These are phyloP conservation scores for Salvelinus alpinus DNA, from an alignment of 2,113 vertebrate species.

Conservation along the genomic window DNA sequence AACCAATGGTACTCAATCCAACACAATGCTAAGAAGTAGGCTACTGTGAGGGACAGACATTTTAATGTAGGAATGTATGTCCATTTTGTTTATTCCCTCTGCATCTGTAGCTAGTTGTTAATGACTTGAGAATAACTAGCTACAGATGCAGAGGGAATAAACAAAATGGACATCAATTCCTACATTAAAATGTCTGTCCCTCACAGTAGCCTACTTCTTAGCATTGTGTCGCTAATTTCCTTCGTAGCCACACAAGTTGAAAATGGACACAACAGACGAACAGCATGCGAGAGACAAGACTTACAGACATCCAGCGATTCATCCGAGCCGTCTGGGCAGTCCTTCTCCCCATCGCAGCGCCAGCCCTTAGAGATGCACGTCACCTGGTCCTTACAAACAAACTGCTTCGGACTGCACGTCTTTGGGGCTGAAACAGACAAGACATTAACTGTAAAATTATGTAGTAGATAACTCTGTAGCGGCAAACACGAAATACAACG, in stretches of 20 bases:
- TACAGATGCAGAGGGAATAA: background rate
- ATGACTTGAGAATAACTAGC: background rate
- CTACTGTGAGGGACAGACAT: too few relatives aligned
- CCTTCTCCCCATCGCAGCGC: conserved; percentile 96
- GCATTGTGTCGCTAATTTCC: too few relatives aligned
- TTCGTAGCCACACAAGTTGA: background rate
- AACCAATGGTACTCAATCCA: too few relatives aligned
- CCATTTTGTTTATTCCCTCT: too few relatives aligned
- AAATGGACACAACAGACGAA: background rate
- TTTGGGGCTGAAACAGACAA: conserved; percentile 80
- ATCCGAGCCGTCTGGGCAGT: conserved; percentile 96
- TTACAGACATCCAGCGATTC: conserved; percentile 94
- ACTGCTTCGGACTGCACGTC: conserved; percentile 97
- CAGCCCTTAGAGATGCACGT: conserved; percentile 98
- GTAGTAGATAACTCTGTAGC: too few relatives aligned
- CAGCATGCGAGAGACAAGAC: conserved; percentile 54
- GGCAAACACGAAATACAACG: conserved; percentile 6
- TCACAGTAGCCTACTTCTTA: too few relatives aligned
- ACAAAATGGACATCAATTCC: background rate
- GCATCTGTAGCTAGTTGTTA: background rate
- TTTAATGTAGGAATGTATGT: too few relatives aligned
- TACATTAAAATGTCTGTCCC: background rate
- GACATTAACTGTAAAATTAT: too few relatives aligned
- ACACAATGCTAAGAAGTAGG: too few relatives aligned
- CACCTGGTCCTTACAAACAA: conserved; percentile 94